Conservation (phyloP, 2,797 vertebrate species). For the Myotis pilosus region DNA sequence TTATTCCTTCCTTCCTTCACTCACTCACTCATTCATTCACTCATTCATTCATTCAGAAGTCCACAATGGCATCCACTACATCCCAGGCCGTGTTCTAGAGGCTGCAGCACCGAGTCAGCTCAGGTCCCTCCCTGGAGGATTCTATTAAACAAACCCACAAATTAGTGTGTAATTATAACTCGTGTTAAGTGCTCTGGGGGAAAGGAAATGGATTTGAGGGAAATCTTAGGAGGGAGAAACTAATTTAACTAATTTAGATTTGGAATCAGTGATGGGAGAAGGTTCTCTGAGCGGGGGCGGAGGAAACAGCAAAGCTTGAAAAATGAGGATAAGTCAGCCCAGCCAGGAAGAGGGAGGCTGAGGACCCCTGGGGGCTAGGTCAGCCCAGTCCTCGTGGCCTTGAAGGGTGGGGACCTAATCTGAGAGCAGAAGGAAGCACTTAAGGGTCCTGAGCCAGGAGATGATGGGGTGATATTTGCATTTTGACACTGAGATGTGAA, state of each 20-base stretch:
- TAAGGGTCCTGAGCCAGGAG: too few species aligned
- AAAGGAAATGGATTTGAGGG: slow-evolving; percentile 33
- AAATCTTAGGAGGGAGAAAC: slow-evolving; percentile 31
- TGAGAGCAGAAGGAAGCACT: background rate
- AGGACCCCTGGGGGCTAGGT: fast-evolving
- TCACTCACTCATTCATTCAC: too few species aligned
- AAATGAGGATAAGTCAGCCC: background rate
- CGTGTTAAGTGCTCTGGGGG: background rate
- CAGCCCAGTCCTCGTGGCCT: fast-evolving
- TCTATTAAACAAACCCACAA: slow-evolving; percentile 22
- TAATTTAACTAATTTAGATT: slow-evolving; percentile 41
- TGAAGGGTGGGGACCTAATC: background rate
- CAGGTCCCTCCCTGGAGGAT: background rate
- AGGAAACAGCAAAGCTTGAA: background rate
- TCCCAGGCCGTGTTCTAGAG: background rate
- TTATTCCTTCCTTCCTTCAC: background rate
- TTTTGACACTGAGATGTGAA: background rate
- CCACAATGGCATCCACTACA: fast-evolving
- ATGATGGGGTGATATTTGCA: fast-evolving
- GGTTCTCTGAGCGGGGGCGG: background rate
- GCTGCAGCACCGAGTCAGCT: background rate
- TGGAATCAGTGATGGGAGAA: background rate
- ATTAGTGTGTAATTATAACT: slow-evolving; percentile 24
- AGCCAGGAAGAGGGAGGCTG: background rate
- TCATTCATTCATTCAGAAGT: background rate